phyloP scores from a whole-genome alignment of 2,797 vertebrate genomes.

The Protosalanx chinensis region DNA sequence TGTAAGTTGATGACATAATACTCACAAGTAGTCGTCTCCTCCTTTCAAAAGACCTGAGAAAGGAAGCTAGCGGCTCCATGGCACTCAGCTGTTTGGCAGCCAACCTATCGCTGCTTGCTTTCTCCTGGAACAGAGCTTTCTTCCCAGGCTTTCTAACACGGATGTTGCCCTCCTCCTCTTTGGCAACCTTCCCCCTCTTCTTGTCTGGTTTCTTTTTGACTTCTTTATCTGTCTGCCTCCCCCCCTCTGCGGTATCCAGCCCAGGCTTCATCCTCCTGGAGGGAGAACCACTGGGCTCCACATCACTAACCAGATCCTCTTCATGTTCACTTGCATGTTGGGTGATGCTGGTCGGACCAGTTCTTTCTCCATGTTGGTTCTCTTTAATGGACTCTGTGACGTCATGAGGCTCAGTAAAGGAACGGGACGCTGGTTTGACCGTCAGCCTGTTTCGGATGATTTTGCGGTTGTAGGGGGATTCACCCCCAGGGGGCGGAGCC shows the following conservation, averaged over 20 bases:
- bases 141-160: slow-evolving; percentile 73
- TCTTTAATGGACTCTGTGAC: slow-evolving; percentile 38
- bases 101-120: slow-evolving; percentile 64
- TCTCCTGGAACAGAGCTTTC: slow-evolving; percentile 65
- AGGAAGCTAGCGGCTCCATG: slow-evolving; percentile 61
- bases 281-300: slow-evolving; percentile 55
- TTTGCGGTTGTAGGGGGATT: slow-evolving; percentile 49
- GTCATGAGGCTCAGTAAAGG: slow-evolving; percentile 9
- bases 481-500: slow-evolving; percentile 41
- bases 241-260: slow-evolving; percentile 65
- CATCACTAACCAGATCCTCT: slow-evolving; percentile 73
- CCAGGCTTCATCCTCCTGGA: slow-evolving; percentile 68
- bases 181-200: slow-evolving; percentile 69
- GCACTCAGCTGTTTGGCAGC: slow-evolving; percentile 49
- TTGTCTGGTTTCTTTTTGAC: slow-evolving; percentile 73
- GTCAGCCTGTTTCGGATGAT: slow-evolving; percentile 54
- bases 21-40: slow-evolving; percentile 83
- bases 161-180: slow-evolving; percentile 72
- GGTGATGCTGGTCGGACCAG: slow-evolving; percentile 56
- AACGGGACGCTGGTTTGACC: neutral
- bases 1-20: slow-evolving; percentile 35
- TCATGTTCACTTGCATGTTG: slow-evolving; percentile 64
- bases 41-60: slow-evolving; percentile 81
- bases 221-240: slow-evolving; percentile 69
- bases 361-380: slow-evolving; percentile 68